Evolutionary conservation across 2,888 invertebrate genomes (phyloP), one percentile per base, ranked within the genome.

Genomic region (Tiliacea aurago): DNA sequence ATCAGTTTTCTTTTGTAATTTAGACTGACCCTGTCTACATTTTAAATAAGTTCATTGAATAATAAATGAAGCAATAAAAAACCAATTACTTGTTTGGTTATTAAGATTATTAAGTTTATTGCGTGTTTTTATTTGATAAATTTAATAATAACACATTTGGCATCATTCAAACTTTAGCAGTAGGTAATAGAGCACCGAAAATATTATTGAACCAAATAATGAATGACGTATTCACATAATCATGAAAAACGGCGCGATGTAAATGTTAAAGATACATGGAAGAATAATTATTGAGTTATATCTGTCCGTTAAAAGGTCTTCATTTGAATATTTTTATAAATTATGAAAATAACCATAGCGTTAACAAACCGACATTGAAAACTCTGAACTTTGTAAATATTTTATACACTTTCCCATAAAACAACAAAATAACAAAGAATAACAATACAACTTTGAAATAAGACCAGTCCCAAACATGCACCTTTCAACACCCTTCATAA

Each of bases 371-470:
- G 67, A 78, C 13, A 66, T 55, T 66, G 41, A 49, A 65, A 59
- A 49, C 58, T 63, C n/a, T 0, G 2, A 59, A 67, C 49, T 59
- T 83, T 33, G 23, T 59, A 13, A 58, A 68, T 41, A 59, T 59
- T 64, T 15, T 55, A 67, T 37, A 64, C 6, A 56, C 37, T 15
- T 18, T 47, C 45, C 9, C 5, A 11, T 70, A 56, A 56, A 74
- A 67, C 45, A 80, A 66, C 56, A 67, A 73, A 81, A 70, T 61
- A 71, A n/a, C n/a, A n/a, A n/a, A n/a, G n/a, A n/a, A 70, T 62
- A 70, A 59, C 41, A 67, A 73, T 64, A 83, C 75, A 77, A 86
- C 59, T 76, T 76, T 45, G 53, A 65, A 70, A 81, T 66, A 84
- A 69, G 55, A 63, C 59, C 47, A 63, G 70, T 33, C 73, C 70